Base-by-base conservation (phyloP, 2,797 vertebrate species). In the Xenopus petersii region DNA sequence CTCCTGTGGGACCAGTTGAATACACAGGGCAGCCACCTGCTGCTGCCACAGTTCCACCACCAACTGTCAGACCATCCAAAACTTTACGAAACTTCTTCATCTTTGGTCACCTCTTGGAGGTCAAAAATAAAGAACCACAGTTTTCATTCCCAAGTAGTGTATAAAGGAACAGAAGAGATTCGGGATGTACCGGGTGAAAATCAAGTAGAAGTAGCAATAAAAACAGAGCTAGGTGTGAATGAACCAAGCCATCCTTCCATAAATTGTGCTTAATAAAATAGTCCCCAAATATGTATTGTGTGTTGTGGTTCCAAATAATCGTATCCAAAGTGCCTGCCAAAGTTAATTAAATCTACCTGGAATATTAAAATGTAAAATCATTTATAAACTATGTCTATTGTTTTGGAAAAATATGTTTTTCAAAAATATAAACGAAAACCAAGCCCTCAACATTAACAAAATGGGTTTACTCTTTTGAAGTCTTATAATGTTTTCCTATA, bases 51-150 rank as follows among this genome's bases (percentile, higher is more conserved):
- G 87, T 85, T 65, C 85, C 49, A 65, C 90, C 92, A 82, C 93
- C 93, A 71, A 87, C 93, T 80, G 96, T 96, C 85, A 99, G 87
- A 51, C 96, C 96, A 83, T 99, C 97, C 91, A 99, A 82, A 89
- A 99, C 97, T 95, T 96, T 99, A 81, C 96, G 93, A 83, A 93
- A 90, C 93, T 98, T 98, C 95, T 96, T 99, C 97, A 99, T 96
- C 81, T 88, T 90, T 74, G 17, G 46, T 17, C 55, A 42, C 75
- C 75, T 71, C 75, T 67, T 61, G 1, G 69, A 76, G 75, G 75
- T 55, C 30, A 47, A 49, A 55, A 36, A 21, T 6, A 7, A 46
- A 36, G 46, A 5, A 46, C 49, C 61, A 10, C 65, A 56, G 60
- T 11, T 47, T 65, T 67, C 62, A 58, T 65, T 16, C 49, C 48